Base-by-base conservation (phyloP, 2,113 vertebrate genomes). In the Gymnogyps californianus region DNA sequence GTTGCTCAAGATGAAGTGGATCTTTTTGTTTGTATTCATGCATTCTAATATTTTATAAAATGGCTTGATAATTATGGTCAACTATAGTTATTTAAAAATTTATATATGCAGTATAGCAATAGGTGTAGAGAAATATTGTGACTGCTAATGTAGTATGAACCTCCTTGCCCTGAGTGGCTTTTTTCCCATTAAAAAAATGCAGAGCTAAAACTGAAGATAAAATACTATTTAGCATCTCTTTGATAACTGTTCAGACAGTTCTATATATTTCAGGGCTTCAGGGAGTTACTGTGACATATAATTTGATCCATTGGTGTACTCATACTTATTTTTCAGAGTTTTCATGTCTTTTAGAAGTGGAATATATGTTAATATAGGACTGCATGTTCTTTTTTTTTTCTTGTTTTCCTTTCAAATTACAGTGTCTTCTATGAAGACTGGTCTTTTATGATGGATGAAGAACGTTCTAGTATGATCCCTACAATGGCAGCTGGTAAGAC, bases 381-480 rank as follows among this genome's bases (percentile, higher is more conserved):
- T 82, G 10, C 10, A 18, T 70, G 16, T 76, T 51, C 5, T 31
- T 46, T 47, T 76, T 92, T 46, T 18, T 20, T 65, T 65, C 36
- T 22, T 18, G 16, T 44, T 29, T 31, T 3, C 24, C 25, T 89
- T 89, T 95, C 66, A 52, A 87, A 83, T 80, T 95, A 5, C 64
- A 99, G 99, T 96, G 98, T 98, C 84, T 99, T 99, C 97, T 99
- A 99, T 98, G 99, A 99, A 99, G 99, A 99, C 92, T 99, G 99
- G 99, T 99, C 99, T 74, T 99, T 99, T 95, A 96, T 99, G 91
- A 98, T 99, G 61, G 99, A 99, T 91, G 99, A 99, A 84, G 99
- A 99, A 94, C 98, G 99, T 96, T 99, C 99, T 5, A 99, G 99
- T 87, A 99, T 99, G 99, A 98, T 99, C 44, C 99, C 99, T 58